phyloP scores from a whole-genome alignment of 1,140 invertebrate species.

The Cydia strobilella region DNA sequence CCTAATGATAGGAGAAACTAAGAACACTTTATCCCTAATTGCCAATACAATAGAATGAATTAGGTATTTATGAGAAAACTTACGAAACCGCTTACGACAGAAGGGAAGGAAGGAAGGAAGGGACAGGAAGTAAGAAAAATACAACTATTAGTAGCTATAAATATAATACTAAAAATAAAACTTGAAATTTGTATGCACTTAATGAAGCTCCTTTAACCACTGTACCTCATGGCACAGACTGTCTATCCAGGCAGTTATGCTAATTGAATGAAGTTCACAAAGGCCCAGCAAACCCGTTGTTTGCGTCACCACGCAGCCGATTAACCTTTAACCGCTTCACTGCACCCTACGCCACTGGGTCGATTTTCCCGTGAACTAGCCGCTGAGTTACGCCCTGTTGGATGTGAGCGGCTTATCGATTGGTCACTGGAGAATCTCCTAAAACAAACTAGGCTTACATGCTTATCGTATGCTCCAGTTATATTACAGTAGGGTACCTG shows the following conservation, averaged over 20 bases:
- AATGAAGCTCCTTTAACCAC: background rate
- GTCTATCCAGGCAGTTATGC: conserved; percentile 5
- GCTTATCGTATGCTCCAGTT: background rate
- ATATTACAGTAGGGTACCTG: no score
- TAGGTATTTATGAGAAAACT: no score
- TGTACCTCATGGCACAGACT: background rate
- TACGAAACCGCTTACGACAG: no score
- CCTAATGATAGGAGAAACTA: no score
- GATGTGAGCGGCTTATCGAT: background rate
- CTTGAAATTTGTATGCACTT: no score
- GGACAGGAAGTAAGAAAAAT: no score
- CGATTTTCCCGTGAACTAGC: background rate
- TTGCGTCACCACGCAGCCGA: conserved; percentile 1
- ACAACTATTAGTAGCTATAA: no score
- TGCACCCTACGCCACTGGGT: background rate
- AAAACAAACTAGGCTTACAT: background rate
- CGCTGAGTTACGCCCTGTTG: background rate
- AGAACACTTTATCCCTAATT: no score
- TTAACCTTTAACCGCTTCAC: conserved; percentile 1
- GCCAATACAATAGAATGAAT: no score
- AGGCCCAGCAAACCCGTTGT: conserved; percentile 9
- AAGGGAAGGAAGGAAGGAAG: no score
- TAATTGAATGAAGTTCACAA: conserved; percentile 11
- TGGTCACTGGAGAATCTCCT: background rate
- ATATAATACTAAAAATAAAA: no score